phyloP scores from a whole-genome alignment of 1,140 invertebrate genomes.

The Drosophila sucinea region DNA sequence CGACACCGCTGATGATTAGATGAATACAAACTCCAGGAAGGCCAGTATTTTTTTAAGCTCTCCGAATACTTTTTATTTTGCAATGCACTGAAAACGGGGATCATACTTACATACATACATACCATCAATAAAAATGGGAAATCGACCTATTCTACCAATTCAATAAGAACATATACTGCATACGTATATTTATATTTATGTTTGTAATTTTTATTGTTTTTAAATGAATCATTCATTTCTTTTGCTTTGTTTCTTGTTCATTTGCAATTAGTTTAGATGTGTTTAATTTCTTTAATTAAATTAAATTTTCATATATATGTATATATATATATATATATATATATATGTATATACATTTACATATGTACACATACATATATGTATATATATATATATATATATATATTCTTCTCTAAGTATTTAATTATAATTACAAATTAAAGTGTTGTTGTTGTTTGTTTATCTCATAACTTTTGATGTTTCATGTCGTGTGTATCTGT shows the following conservation, averaged over 20 bases:
- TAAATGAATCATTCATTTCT: constrained; percentile 57
- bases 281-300: constrained; percentile 12
- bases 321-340: not conserved
- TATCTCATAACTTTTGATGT: not conserved
- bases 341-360: not conserved
- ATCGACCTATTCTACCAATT: not conserved
- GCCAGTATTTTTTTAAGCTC: too few species aligned
- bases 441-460: not conserved
- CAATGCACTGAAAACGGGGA: too few species aligned
- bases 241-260: constrained; percentile 32
- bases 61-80: too few species aligned
- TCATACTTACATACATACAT: too few species aligned
- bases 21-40: too few species aligned
- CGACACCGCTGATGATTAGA: too few species aligned
- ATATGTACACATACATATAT: not conserved
- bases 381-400: not conserved
- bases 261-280: constrained; percentile 62
- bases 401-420: constrained; percentile 3
- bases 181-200: constrained; percentile 54
- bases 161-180: not conserved
- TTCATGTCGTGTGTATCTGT: too few species aligned
- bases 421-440: constrained; percentile 11
- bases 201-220: constrained; percentile 79
- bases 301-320: constrained; percentile 9
- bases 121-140: too few species aligned